Base-by-base conservation (phyloP, 2,797 vertebrate genomes). In the Acridotheres tristis region DNA sequence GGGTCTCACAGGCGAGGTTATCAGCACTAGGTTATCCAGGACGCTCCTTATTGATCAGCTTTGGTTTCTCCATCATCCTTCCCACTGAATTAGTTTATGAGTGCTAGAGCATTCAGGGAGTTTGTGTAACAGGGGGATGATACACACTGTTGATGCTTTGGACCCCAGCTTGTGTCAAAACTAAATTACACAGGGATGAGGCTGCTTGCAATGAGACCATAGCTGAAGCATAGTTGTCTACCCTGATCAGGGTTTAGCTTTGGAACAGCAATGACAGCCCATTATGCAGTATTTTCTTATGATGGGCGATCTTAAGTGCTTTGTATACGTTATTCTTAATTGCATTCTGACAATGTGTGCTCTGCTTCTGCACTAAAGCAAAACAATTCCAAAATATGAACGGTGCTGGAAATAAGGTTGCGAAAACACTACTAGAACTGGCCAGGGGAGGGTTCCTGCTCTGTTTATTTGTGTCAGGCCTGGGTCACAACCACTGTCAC, bases 201-300 rank as follows among this genome's bases (percentile, higher is more conserved):
- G 25, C 27, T 58, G 25, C 50, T 88, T 78, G 27, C 58, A 68
- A 10, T 1, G 71, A 74, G 20, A 47, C 36, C 42, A 51, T 7
- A 78, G 51, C 54, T 55, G 62, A 72, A 93, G 78, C 10, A 10
- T 6, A 12, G 36, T 88, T 79, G 51, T 76, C 74, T 76, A 2
- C 23, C 5, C 13, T 18, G 7, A 26, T 57, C 45, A 42, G 11
- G 10, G 19, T 72, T 91, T 61, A 72, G 73, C 63, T 93, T 47
- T 2, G 5, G 20, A 73, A 53, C 54, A 55, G 62, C 0, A 6
- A 13, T 34, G 77, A 69, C 59, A 89, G 51, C 16, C 59, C 26
- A 25, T 75, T 79, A 79, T 29, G n/a, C 55, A 87, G 59, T 76
- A 20, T 85, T 95, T 92, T 90, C 77, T 87, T 93, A 51, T 38